Conservation (phyloP, 2,888 invertebrate genomes). For the Myopa tessellatipennis region DNA sequence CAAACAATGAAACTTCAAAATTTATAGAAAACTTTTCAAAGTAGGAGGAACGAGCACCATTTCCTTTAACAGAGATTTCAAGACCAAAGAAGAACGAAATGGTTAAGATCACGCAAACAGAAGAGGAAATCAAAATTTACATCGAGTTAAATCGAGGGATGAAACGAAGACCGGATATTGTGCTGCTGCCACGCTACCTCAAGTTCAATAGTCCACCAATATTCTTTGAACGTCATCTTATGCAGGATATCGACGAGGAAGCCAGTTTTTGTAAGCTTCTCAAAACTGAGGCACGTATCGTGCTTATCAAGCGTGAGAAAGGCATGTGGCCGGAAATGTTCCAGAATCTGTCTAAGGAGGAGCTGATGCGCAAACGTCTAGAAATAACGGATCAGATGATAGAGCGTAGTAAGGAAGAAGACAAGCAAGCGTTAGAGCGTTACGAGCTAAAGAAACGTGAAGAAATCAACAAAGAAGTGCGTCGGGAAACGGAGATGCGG, state of each 20-base stretch:
- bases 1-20: no score
- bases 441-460: slow-evolving; percentile 61
- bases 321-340: slow-evolving; percentile 50
- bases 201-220: slow-evolving; percentile 67
- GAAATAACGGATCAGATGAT: slow-evolving; percentile 56
- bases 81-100: slow-evolving; percentile 48
- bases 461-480: slow-evolving; percentile 63
- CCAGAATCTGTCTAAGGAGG: slow-evolving; percentile 30
- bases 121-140: slow-evolving; percentile 65
- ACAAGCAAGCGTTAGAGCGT: slow-evolving; percentile 59
- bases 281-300: slow-evolving; percentile 64
- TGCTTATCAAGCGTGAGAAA: slow-evolving; percentile 60
- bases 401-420: slow-evolving; percentile 62
- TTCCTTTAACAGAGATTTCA: no score
- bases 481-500: slow-evolving; percentile 60
- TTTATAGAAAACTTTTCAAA: no score
- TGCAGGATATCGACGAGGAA: slow-evolving; percentile 64
- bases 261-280: slow-evolving; percentile 61
- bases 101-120: slow-evolving; percentile 66
- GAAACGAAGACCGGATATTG: slow-evolving; percentile 63
- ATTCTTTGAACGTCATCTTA: slow-evolving; percentile 65
- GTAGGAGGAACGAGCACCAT: no score
- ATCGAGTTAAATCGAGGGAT: slow-evolving; percentile 64
- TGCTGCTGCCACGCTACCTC: slow-evolving; percentile 62
- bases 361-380: slow-evolving; percentile 59